Conservation (phyloP, 2,888 invertebrate genomes). For the Tholera decimalis region DNA sequence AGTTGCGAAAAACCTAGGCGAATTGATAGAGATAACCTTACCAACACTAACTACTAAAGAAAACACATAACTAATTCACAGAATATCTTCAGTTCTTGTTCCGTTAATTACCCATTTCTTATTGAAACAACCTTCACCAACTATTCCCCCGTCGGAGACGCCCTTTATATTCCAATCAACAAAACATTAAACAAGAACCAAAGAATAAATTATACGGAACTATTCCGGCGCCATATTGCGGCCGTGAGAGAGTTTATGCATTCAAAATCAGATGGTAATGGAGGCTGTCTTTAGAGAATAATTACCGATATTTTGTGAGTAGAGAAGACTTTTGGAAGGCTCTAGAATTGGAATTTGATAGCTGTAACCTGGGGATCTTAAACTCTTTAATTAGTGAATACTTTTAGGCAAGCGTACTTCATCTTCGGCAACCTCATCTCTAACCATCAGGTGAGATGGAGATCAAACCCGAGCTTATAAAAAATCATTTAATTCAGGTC, state of each 20-base stretch:
- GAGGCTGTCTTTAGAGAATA: constrained; percentile 37
- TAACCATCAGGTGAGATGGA: no score
- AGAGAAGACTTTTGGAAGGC: neutral
- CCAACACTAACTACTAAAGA: neutral
- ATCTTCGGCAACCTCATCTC: no score
- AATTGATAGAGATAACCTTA: no score
- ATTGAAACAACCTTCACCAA: constrained; percentile 13
- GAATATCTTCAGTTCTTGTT: neutral
- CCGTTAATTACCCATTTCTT: constrained; percentile 39
- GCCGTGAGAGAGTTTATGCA: constrained; percentile 39
- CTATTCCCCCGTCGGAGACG: constrained; percentile 1
- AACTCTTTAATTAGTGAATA: no score
- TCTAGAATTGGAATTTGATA: no score
- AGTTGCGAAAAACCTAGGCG: no score
- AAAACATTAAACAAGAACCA: constrained; percentile 40
- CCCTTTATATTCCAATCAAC: constrained; percentile 22
- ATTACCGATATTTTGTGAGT: constrained; percentile 45
- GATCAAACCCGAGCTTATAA: no score
- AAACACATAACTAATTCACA: constrained; percentile 7
- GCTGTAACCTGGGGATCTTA: no score
- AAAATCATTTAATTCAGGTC: no score
- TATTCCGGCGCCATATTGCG: constrained; percentile 45
- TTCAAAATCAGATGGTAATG: constrained; percentile 65
- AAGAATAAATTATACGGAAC: constrained; percentile 52
- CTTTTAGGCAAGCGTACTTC: no score